These are phyloP conservation scores for Eumaeus atala DNA, from an alignment of 1,140 invertebrate species.

Conservation along the genomic window DNA sequence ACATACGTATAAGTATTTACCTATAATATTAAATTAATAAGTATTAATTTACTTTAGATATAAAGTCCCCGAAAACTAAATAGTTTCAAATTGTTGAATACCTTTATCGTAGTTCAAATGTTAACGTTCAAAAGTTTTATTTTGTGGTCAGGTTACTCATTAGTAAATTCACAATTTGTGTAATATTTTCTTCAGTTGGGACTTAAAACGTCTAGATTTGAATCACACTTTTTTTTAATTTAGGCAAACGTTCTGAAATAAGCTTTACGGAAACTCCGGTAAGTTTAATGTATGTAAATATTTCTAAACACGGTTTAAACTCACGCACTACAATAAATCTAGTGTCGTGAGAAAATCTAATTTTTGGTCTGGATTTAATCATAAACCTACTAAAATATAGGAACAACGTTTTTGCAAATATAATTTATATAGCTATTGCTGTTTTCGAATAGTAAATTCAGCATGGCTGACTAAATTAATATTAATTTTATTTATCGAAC, in stretches of 20 bases:
- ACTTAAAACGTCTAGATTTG: too few species aligned
- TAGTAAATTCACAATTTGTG: too few species aligned
- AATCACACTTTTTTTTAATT: too few species aligned
- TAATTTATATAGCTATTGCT: not conserved
- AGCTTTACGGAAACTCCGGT: not conserved
- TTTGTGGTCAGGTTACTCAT: too few species aligned
- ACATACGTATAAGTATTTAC: not conserved
- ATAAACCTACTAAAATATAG: not conserved
- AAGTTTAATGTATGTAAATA: not conserved
- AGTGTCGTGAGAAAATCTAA: conserved; percentile 7
- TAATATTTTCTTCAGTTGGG: too few species aligned
- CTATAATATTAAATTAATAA: not conserved
- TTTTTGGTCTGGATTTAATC: not conserved
- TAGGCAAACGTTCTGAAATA: not conserved
- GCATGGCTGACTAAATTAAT: too few species aligned
- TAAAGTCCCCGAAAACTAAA: not conserved
- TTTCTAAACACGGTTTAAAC: not conserved
- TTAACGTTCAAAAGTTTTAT: too few species aligned
- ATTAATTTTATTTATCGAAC: too few species aligned
- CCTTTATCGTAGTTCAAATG: too few species aligned
- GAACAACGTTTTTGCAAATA: not conserved
- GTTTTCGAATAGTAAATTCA: too few species aligned
- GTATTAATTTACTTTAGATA: not conserved
- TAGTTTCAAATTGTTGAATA: not conserved
- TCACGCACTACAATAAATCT: conserved; percentile 9